Base-by-base conservation (phyloP, 1,140 invertebrate species). In the Pantala flavescens region DNA sequence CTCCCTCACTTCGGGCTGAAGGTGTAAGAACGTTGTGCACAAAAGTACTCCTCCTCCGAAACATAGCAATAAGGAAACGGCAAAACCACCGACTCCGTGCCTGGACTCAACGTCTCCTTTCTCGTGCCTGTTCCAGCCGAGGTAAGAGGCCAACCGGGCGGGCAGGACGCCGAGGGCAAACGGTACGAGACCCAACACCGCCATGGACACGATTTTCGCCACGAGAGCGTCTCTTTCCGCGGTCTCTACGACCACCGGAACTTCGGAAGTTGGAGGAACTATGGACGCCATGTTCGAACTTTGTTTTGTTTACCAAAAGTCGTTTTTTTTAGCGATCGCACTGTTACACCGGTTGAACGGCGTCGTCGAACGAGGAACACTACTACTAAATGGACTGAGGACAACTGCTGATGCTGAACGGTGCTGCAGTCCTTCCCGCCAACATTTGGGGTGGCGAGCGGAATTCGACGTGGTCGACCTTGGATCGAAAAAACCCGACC, bases 31-130 rank as follows among this genome's bases (percentile, higher is more conserved):
- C 23, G 90, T 90, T 1, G 92, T 93, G 78, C 89, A 91, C 16
- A 94, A 81, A 43, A 94, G 84, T 0, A 94, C 92, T 0, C 92
- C 92, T n/a, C 90, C 92, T 14, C 91, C 91, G 81, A 92, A 92
- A 80, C 90, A 92, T 23, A 91, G 84, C 71, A 92, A 80, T 43
- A 90, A 79, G 9, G 87, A 88, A 21, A 88, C 85, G 63, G 86
- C 77, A 0, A 88, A 81, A 28, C 82, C 24, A 81, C 79, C 23
- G 80, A 78, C 42, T 80, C 14, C 78, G 77, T 3, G 43, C 75
- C 74, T 75, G 72, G 70, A 55, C 75, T 19, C 70, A 49, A 28
- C 21, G 49, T 42, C 72, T 42, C 70, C 43, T 74, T 43, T 23
- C 71, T 55, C 7, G n/a, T 28, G 73, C 21, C 77, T 78, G 28